phyloP scores from a whole-genome alignment of 2,113 vertebrate genomes.

The Glareola pratincola region DNA sequence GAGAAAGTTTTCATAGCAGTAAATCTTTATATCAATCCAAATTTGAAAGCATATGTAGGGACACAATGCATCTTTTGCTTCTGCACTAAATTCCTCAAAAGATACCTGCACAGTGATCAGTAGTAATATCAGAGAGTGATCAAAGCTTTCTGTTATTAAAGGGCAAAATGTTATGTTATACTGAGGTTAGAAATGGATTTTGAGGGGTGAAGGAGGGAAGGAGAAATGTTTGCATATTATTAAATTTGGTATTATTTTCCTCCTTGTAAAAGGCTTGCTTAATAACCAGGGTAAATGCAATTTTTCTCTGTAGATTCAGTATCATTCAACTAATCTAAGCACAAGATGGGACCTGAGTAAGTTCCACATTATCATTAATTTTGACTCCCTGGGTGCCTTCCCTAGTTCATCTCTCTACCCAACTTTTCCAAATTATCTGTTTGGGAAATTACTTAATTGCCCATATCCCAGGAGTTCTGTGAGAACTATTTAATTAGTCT shows the following conservation, averaged over 20 bases:
- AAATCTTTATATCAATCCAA: neutral
- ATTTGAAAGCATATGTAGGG: neutral
- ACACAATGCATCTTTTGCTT: neutral
- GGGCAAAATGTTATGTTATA: neutral
- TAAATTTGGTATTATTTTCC: neutral
- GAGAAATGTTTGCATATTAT: neutral
- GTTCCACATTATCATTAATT: neutral
- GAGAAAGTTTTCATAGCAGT: neutral
- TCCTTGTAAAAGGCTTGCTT: neutral
- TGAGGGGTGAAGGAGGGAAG: neutral
- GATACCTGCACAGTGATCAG: neutral
- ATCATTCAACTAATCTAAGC: neutral
- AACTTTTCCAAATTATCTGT: constrained; percentile 44
- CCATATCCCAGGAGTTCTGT: constrained; percentile 2
- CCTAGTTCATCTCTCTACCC: neutral
- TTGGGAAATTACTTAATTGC: constrained; percentile 49
- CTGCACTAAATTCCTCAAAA: neutral
- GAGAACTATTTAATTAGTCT: constrained; percentile 46
- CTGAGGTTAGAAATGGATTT: neutral
- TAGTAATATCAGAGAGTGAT: neutral
- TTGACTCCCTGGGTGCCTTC: neutral
- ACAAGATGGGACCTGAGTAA: neutral
- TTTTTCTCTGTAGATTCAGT: neutral
- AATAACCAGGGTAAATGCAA: neutral
- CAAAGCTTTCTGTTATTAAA: neutral